A percentile compares a stretch with the other conserved stretches of the same genome.
phyloP scores from a whole-genome alignment of 2,888 invertebrate species.

The Trileptium ribeirensis region DNA sequence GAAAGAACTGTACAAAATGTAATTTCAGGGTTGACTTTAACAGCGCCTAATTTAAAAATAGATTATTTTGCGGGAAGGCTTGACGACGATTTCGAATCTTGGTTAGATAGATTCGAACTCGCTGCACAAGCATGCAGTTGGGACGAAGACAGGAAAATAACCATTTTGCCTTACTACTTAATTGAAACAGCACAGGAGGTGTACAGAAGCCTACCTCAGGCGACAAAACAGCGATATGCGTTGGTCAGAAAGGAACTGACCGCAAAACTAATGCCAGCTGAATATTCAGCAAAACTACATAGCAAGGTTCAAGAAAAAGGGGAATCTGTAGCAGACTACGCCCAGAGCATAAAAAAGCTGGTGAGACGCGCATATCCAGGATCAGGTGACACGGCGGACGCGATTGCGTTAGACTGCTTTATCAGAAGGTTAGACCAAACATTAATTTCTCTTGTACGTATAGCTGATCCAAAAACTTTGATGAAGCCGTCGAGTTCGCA shows the following conservation, averaged over 20 bases:
- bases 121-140: not conserved
- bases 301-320: not conserved
- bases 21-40: too few relatives aligned
- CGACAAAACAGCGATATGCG: constrained; percentile 25
- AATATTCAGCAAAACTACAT: not conserved
- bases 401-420: not conserved
- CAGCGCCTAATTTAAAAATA: too few relatives aligned
- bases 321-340: not conserved
- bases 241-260: not conserved
- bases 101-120: too few relatives aligned
- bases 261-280: not conserved
- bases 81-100: too few relatives aligned
- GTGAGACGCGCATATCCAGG: not conserved
- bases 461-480: not conserved
- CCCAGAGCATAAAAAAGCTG: not conserved
- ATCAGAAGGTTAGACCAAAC: not conserved
- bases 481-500: not conserved
- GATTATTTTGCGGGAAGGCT: too few relatives aligned
- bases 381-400: not conserved
- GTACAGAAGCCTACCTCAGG: constrained; percentile 31
- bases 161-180: not conserved
- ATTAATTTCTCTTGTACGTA: not conserved
- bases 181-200: not conserved
- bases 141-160: not conserved
- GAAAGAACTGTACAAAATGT: too few relatives aligned